Base-by-base conservation (phyloP, 2,888 invertebrate species). In the Auanema freiburgensis region DNA sequence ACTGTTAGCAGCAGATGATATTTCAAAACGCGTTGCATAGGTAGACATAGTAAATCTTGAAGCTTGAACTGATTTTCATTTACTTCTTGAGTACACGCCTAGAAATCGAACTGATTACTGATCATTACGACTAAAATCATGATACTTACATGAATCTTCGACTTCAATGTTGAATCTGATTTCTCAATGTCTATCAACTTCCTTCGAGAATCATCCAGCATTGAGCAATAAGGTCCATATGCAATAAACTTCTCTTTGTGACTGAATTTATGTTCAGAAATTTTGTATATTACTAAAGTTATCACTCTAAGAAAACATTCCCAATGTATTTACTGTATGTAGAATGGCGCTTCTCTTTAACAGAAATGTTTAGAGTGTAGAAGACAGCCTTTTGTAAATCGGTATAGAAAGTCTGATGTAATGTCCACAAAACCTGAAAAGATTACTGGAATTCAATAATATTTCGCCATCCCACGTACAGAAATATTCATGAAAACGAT, bases 1-100 rank as follows among this genome's bases (percentile, higher is more conserved):
- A 76, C 95, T 84, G 93, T 92, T 63, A 97, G 86, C 56, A 98
- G 87, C 61, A 98, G 88, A 85, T 96, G 96, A 86, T 98, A 98
- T 84, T 97, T 98, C 71, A 98, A 89, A 76, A 98, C 91, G 84
- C 98, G 88, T 86, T 98, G 98, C 93, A 98, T 95, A 50, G 98
- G 98, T 71, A 98, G 94, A 23, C 94, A 92, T 53, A 98, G 87
- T 72, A 98, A 91, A 85, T 98, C 98, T 55, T 95, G 89, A 75
- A 98, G 87, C 85, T 93, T 92, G 84, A 97, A 93, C 50, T 81
- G 78, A 14, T 93, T 93, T 79, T 93, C 92, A 85, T 94, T 95
- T 14, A 67, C 69, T 83, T 92, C 91, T 80, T 91, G 90, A 85
- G 96, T 94, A 85, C 92, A 93, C 87, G 90, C 90, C 92, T 93